Evolutionary conservation across 2,113 vertebrate genomes (phyloP).

Genomic region (Zeus faber): DNA sequence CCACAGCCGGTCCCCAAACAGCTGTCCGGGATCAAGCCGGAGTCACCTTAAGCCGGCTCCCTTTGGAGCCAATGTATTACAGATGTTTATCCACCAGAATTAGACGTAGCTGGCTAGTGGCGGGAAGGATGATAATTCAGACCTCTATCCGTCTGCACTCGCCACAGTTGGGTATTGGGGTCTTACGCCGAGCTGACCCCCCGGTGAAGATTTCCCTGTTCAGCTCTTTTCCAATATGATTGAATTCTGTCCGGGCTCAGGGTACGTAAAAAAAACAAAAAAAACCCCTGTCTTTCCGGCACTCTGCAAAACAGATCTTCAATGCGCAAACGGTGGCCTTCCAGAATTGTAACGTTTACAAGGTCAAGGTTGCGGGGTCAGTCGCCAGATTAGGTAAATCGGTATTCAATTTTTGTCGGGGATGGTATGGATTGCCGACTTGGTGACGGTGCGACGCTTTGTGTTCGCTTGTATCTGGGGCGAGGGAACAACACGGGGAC

Average conservation of each 20-base stretch:
- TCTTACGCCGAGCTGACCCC: slow-evolving; percentile 51
- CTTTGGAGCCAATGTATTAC: slow-evolving; percentile 62
- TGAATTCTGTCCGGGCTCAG: slow-evolving; percentile 57
- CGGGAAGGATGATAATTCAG: slow-evolving; percentile 41
- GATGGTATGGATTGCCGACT: slow-evolving; percentile 70
- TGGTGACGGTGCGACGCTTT: slow-evolving; percentile 67
- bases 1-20: slow-evolving; percentile 57
- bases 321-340: slow-evolving; percentile 53
- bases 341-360: slow-evolving; percentile 66
- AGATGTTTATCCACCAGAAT: slow-evolving; percentile 71
- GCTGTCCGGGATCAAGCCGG: slow-evolving; percentile 68
- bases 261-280: slow-evolving; percentile 52
- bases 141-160: slow-evolving; percentile 35
- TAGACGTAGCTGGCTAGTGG: slow-evolving; percentile 24
- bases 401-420: too few relatives aligned
- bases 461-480: slow-evolving; percentile 72
- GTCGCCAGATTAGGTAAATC: slow-evolving; percentile 71
- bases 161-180: slow-evolving; percentile 37
- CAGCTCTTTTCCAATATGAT: slow-evolving; percentile 46
- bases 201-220: slow-evolving; percentile 47
- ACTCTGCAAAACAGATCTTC: slow-evolving; percentile 52
- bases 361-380: slow-evolving; percentile 75
- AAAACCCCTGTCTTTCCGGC: slow-evolving; percentile 44
- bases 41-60: slow-evolving; percentile 63
- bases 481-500: slow-evolving; percentile 57